Evolutionary conservation across 2,797 vertebrate genomes (phyloP).

Genomic region (Psittacula derbiana): DNA sequence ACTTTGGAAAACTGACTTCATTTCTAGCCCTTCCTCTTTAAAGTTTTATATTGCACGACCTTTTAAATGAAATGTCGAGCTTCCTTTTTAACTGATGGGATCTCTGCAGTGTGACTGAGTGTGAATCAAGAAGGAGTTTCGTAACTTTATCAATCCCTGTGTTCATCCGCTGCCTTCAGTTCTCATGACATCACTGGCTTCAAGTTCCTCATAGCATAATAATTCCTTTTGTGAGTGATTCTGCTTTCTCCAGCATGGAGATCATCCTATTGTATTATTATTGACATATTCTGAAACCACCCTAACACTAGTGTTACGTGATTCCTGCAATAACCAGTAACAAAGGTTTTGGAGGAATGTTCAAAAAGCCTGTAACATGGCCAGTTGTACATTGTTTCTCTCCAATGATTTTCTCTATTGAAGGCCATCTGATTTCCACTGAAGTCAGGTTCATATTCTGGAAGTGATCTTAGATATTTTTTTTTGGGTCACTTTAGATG

Average conservation of each 20-base stretch:
- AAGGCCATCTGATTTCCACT: not conserved
- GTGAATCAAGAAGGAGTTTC: slow-evolving; percentile 26
- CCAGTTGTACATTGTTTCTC: not conserved
- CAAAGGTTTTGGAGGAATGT: not conserved
- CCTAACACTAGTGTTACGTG: fast-evolving
- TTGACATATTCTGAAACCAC: fast-evolving
- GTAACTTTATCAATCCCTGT: not conserved
- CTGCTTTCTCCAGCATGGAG: not conserved
- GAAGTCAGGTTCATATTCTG: not conserved
- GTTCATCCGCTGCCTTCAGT: not conserved
- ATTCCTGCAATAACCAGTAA: not conserved
- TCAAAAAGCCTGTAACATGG: fast-evolving
- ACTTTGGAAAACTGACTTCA: slow-evolving; percentile 22
- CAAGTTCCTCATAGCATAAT: not conserved
- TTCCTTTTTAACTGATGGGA: slow-evolving; percentile 10
- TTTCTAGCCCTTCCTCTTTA: slow-evolving; percentile 27
- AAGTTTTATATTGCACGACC: slow-evolving; percentile 18
- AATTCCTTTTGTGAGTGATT: not conserved
- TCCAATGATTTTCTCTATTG: not conserved
- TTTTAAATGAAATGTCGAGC: slow-evolving; percentile 43
- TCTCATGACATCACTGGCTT: not conserved
- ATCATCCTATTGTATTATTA: not conserved
- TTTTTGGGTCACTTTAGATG: not conserved
- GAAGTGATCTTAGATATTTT: not conserved
- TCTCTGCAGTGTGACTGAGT: not conserved